phyloP scores from a whole-genome alignment of 2,888 invertebrate genomes.

The Anarsia innoxiella region DNA sequence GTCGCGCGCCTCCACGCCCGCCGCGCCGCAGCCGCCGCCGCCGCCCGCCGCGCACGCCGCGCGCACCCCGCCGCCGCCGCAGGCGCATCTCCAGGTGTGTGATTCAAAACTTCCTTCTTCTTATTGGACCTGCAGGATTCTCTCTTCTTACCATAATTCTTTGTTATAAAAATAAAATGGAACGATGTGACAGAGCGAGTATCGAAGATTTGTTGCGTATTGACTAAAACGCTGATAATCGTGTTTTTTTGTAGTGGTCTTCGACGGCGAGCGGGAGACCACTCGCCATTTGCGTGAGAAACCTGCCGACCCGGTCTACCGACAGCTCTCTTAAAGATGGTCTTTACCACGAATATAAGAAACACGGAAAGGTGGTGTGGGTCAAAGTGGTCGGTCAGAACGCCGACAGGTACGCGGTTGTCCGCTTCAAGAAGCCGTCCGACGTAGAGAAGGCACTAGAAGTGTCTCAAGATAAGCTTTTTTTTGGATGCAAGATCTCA shows the following conservation, averaged over 20 bases:
- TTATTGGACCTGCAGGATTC: no score
- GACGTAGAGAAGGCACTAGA: slow-evolving; percentile 97
- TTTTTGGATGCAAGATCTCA: slow-evolving; percentile 98
- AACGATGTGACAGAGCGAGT: no score
- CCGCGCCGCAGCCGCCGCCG: slow-evolving; percentile 49
- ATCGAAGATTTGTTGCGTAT: no score
- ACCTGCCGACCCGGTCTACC: slow-evolving; percentile 90
- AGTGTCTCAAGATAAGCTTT: slow-evolving; percentile 95
- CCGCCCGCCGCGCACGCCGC: slow-evolving; percentile 26
- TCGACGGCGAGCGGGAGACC: slow-evolving; percentile 83
- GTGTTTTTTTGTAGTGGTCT: slow-evolving; percentile 69
- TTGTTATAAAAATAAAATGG: no score
- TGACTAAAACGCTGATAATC: no score
- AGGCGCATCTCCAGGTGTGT: slow-evolving; percentile 37
- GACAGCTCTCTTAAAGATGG: slow-evolving; percentile 98
- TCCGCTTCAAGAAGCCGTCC: slow-evolving; percentile 96
- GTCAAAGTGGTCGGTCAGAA: slow-evolving; percentile 95
- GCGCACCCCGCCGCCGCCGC: neutral
- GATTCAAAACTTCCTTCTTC: neutral
- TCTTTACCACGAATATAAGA: slow-evolving; percentile 98
- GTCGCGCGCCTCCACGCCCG: slow-evolving; percentile 73
- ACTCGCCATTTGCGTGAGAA: slow-evolving; percentile 92
- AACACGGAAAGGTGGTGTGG: slow-evolving; percentile 97
- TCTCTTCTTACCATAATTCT: no score
- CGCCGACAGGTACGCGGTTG: slow-evolving; percentile 92